These are phyloP conservation scores for Diadema setosum DNA, from an alignment of 35 echinoderm and acorn worm genomes.

Conservation along the genomic window DNA sequence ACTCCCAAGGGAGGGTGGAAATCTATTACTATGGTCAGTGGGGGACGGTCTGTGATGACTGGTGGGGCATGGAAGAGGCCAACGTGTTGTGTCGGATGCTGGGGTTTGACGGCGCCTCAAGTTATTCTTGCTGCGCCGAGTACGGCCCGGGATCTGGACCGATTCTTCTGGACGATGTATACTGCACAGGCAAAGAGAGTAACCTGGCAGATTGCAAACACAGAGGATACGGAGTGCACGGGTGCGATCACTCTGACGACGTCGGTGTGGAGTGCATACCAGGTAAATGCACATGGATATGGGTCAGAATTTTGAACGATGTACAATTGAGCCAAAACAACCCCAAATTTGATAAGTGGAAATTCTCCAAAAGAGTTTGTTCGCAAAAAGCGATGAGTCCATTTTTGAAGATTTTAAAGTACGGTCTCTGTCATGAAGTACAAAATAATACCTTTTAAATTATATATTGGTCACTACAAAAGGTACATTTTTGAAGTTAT, in stretches of 20 bases:
- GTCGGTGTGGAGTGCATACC: neutral
- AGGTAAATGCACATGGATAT: too few relatives aligned
- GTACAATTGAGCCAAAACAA: too few relatives aligned
- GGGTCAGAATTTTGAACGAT: too few relatives aligned
- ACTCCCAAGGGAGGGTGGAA: constrained; percentile 44
- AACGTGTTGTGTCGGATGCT: constrained; percentile 41
- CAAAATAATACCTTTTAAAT: too few relatives aligned
- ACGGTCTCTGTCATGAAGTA: too few relatives aligned
- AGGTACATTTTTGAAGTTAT: too few relatives aligned
- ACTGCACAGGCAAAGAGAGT: neutral
- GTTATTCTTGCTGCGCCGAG: neutral
- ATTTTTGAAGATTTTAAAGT: too few relatives aligned
- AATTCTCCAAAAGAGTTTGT: too few relatives aligned
- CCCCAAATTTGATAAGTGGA: too few relatives aligned
- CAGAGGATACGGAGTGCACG: neutral
- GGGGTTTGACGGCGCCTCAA: constrained; percentile 18
- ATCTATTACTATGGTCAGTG: constrained; percentile 18
- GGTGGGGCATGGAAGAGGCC: constrained; percentile 31
- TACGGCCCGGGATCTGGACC: neutral
- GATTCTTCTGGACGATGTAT: neutral
- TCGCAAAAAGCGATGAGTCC: too few relatives aligned
- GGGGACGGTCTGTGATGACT: constrained; percentile 66
- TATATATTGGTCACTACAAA: too few relatives aligned
- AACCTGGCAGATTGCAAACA: neutral
- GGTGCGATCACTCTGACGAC: constrained; percentile 34